Percentiles rank a stretch among this genome's conserved stretches.
Conservation (phyloP, 2,888 invertebrate genomes). For the Harpagoxenus sublaevis region DNA sequence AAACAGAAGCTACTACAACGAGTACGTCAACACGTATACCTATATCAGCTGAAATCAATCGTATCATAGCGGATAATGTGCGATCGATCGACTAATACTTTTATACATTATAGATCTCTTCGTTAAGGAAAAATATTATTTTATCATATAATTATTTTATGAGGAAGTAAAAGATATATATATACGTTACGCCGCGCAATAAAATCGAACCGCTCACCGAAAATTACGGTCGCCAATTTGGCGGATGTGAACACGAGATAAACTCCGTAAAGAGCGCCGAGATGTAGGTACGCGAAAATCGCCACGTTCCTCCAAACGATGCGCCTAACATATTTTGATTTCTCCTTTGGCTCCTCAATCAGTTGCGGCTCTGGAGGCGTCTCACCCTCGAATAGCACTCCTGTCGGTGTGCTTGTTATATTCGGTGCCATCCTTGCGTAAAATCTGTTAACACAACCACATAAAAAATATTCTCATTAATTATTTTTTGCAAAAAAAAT, state of each 20-base stretch:
- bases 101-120: background rate
- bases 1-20: background rate
- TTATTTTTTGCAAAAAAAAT: background rate
- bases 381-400: conserved; percentile 84
- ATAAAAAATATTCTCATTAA: background rate
- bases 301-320: conserved; percentile 95
- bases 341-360: conserved; percentile 52
- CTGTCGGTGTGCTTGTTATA: conserved; percentile 85
- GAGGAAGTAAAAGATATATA: background rate
- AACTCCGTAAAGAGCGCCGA: conserved; percentile 92
- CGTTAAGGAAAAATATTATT: background rate
- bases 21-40: background rate
- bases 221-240: conserved; percentile 90
- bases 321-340: conserved; percentile 73
- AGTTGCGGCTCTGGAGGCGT: conserved; percentile 35
- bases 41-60: background rate
- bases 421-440: conserved; percentile 86
- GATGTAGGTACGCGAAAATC: conserved; percentile 92
- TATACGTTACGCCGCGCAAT: background rate
- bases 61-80: background rate
- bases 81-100: background rate
- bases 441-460: conserved; percentile 64
- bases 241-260: conserved; percentile 92
- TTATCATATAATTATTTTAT: background rate
- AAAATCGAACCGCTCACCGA: conserved; percentile 88